phyloP scores from a whole-genome alignment of 1,140 invertebrate species.

The Orius insidiosus region DNA sequence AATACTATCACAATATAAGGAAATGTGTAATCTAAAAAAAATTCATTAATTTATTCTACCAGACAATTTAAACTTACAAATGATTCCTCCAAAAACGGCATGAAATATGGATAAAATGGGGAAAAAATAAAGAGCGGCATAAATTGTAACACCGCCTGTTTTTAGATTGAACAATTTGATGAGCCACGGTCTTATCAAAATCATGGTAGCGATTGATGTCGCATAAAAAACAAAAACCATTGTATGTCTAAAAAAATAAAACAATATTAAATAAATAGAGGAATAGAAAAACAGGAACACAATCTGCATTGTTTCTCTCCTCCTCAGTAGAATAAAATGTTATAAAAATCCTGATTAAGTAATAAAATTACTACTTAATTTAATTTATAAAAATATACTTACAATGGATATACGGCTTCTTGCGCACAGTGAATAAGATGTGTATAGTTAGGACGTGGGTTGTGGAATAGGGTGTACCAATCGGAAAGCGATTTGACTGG shows the following conservation, averaged over 20 bases:
- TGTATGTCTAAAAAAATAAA: constrained; percentile 53
- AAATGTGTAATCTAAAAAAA: constrained; percentile 69
- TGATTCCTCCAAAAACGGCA: constrained; percentile 74
- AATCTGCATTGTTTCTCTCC: no score
- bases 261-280: no score
- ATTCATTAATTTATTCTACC: constrained; percentile 8
- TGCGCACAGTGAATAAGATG: constrained; percentile 81
- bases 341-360: no score
- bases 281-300: no score
- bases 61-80: constrained; percentile 40
- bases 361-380: background rate
- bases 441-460: constrained; percentile 84
- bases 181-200: constrained; percentile 55
- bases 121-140: constrained; percentile 87
- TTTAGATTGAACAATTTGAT: constrained; percentile 43
- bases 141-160: constrained; percentile 49
- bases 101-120: constrained; percentile 77
- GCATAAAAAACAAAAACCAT: constrained; percentile 87
- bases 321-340: no score
- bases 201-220: constrained; percentile 60
- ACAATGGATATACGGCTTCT: constrained; percentile 93
- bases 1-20: constrained; percentile 86
- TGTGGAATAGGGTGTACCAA: constrained; percentile 91
- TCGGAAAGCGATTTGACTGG: constrained; percentile 61
- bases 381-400: constrained; percentile 29